Evolutionary conservation across 2,797 vertebrate genomes (phyloP).

Genomic region (Oreochromis grahami): DNA sequence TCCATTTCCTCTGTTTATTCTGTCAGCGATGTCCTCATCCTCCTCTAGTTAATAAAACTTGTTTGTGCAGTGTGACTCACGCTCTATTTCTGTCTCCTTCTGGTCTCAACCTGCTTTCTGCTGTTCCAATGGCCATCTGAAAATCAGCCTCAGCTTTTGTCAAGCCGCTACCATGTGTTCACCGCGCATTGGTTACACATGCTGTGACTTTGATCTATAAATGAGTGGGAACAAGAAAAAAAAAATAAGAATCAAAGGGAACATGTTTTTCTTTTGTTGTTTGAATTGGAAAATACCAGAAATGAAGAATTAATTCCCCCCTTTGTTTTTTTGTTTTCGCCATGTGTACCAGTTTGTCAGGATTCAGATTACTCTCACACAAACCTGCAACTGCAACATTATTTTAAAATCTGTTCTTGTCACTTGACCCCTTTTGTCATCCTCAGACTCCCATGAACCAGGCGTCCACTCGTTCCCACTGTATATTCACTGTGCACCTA

Average conservation of each 20-base stretch:
- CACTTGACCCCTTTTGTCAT: not conserved
- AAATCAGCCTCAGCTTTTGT: slow-evolving; percentile 45
- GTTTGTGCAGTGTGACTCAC: slow-evolving; percentile 46
- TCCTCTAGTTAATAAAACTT: slow-evolving; percentile 30
- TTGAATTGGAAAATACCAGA: slow-evolving; percentile 19
- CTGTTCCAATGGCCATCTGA: slow-evolving; percentile 42
- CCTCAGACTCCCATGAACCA: slow-evolving; percentile 94
- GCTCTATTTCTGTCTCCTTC: slow-evolving; percentile 39
- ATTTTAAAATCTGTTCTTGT: not conserved
- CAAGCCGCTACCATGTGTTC: slow-evolving; percentile 53
- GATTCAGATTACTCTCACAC: not conserved
- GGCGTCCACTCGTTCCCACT: slow-evolving; percentile 95
- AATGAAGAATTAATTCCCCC: not conserved
- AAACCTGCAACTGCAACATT: not conserved
- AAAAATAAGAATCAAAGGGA: slow-evolving; percentile 27
- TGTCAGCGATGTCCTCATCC: not conserved
- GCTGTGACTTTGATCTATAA: slow-evolving; percentile 40
- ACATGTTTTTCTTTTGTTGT: slow-evolving; percentile 27
- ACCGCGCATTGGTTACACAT: slow-evolving; percentile 48
- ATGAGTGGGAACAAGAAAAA: slow-evolving; percentile 7
- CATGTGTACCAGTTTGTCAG: not conserved
- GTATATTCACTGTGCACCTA: slow-evolving; percentile 94
- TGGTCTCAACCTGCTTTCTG: slow-evolving; percentile 40
- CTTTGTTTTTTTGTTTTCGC: not conserved
- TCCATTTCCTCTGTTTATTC: slow-evolving; percentile 22